Evolutionary conservation across 2,113 vertebrate species (phyloP), one percentile per base, ranked within the genome.

Genomic region (Dermatemys mawii): DNA sequence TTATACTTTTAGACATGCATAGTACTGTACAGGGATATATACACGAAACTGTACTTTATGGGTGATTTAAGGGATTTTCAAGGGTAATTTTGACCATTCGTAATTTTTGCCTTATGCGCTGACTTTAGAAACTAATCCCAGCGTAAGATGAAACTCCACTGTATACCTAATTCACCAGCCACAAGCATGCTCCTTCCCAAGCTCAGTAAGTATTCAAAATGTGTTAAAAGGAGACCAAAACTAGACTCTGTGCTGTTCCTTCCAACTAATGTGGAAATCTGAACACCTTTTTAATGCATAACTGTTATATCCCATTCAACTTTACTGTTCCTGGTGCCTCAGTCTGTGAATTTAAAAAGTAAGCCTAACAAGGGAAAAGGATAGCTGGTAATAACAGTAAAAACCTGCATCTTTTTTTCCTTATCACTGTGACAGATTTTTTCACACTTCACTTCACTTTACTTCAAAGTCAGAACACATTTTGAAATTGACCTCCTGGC

Each of bases 331-430:
- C 35, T 76, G 84, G 2, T 32, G 78, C 83, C 57, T 92, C 92
- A 89, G 22, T 86, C 26, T 60, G 84, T 55, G 44, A 97, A 46
- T 93, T 81, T 87, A n/a, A 21, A 94, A 55, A 79, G 53, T 32
- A 88, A 93, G 87, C 70, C 7, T 63, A 29, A 90, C 92, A 93
- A 82, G 63, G 13, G 50, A 6, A 81, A 91, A 90, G 84, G 2
- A 70, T 32, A 11, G 27, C 12, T 63, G 50, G 50, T 54, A 73
- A 26, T 93, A 54, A n/a, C 6, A 90, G 5, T 80, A 95, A 94
- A 81, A 44, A 3, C 6, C 22, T 27, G 17, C 4, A 80, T 49
- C 44, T 95, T 93, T 86, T 86, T 53, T 80, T 5, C 7, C 24
- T 84, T 86, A 78, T 90, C 16, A n/a, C 78, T 73, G 5, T 79